Evolutionary conservation across 2,797 vertebrate genomes (phyloP).

Genomic region (Apodemus agrarius): DNA sequence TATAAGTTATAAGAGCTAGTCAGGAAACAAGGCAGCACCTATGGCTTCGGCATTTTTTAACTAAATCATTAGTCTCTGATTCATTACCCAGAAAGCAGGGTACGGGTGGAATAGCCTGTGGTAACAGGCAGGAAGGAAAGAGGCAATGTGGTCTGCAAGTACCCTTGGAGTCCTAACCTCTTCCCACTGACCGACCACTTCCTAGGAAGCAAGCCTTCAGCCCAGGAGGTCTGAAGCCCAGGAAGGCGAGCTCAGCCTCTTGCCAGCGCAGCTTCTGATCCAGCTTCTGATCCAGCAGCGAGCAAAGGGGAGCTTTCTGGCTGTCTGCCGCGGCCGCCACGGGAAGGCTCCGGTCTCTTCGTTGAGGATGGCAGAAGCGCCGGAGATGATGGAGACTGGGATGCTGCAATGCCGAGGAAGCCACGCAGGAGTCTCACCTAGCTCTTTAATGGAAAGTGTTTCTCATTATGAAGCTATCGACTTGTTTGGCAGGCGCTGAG

Average conservation of each 20-base stretch:
- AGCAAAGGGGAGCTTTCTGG: conserved; percentile 37
- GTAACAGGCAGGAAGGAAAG: not conserved
- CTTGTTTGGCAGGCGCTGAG: conserved; percentile 67
- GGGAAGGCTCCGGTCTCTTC: not conserved
- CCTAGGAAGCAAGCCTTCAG: not conserved
- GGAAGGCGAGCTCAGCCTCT: not conserved
- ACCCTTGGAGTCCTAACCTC: not conserved
- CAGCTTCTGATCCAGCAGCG: not conserved
- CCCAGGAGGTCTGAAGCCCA: not conserved
- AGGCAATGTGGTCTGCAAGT: not conserved
- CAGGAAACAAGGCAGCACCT: not conserved
- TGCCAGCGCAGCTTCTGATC: not conserved
- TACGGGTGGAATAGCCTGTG: not conserved
- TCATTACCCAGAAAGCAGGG: not conserved
- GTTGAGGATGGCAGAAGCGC: not conserved
- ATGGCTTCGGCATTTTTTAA: not conserved
- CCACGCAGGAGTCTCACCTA: not conserved
- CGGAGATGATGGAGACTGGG: not conserved
- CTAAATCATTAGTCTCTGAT: not conserved
- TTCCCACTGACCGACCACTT: not conserved
- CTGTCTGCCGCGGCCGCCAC: not conserved
- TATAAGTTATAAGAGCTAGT: not conserved
- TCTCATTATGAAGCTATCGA: conserved; percentile 69
- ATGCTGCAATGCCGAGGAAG: conserved; percentile 22
- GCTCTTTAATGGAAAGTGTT: conserved; percentile 69